phyloP scores from a whole-genome alignment of 2,888 invertebrate species.

The Odontocerum albicorne region DNA sequence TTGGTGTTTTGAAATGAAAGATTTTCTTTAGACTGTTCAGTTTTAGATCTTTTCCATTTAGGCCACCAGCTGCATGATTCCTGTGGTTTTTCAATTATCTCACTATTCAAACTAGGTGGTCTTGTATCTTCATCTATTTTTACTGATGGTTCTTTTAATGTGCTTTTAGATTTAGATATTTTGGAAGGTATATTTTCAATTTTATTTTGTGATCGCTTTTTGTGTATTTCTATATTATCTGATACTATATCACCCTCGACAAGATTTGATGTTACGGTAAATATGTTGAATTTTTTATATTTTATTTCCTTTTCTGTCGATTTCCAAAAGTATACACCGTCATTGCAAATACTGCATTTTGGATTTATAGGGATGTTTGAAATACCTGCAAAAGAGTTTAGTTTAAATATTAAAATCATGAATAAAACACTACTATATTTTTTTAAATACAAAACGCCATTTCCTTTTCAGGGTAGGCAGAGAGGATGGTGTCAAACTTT shows the following conservation, averaged over 20 bases:
- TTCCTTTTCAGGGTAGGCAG: too few species aligned
- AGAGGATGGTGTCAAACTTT: too few species aligned
- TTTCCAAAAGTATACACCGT: neutral
- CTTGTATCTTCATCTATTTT: neutral
- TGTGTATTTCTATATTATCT: too few species aligned
- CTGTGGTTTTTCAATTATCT: too few species aligned
- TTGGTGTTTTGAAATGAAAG: too few species aligned
- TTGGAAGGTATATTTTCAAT: neutral
- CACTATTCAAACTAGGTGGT: neutral
- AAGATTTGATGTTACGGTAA: neutral
- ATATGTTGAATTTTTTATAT: slow-evolving; percentile 9
- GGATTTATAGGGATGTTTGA: neutral
- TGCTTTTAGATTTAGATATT: neutral
- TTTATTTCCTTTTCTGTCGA: neutral
- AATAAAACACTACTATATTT: neutral
- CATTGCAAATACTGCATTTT: slow-evolving; percentile 3
- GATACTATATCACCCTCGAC: too few species aligned
- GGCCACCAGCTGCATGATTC: too few species aligned
- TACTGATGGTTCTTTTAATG: neutral
- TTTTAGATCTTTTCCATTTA: too few species aligned
- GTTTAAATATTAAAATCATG: too few species aligned
- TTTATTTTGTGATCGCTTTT: slow-evolving; percentile 1
- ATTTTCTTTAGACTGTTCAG: too few species aligned
- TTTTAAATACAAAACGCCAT: neutral
- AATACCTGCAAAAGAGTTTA: slow-evolving; percentile 2